Percentiles rank a stretch among this genome's conserved stretches.
Conservation (phyloP, 2,888 invertebrate genomes). For the Phortica magna region DNA sequence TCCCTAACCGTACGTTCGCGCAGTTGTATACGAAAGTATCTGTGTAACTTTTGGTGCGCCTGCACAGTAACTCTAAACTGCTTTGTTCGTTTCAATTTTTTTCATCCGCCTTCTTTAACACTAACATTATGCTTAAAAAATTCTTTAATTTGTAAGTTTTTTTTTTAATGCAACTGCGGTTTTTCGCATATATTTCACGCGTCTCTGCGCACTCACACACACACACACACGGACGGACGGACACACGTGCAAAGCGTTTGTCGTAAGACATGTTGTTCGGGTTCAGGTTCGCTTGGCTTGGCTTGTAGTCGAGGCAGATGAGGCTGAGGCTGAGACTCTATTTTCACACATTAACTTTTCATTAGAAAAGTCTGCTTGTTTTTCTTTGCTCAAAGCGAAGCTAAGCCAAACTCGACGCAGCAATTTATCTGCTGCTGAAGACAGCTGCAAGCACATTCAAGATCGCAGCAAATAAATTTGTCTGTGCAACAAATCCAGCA, state of each 20-base stretch:
- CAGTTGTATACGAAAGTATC: not conserved
- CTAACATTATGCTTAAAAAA: slow-evolving; percentile 28
- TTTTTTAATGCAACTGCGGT: slow-evolving; percentile 51
- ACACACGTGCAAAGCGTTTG: slow-evolving; percentile 23
- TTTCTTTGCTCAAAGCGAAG: slow-evolving; percentile 26
- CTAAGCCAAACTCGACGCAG: slow-evolving; percentile 51
- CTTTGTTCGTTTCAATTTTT: not conserved
- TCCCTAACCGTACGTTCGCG: not conserved
- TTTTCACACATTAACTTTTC: slow-evolving; percentile 39
- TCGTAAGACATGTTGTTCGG: not conserved
- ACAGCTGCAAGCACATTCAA: not conserved
- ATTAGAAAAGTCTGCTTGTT: slow-evolving; percentile 34
- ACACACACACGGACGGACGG: slow-evolving; percentile 28
- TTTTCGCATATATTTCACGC: slow-evolving; percentile 70
- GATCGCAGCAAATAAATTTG: not conserved
- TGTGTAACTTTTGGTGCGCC: not conserved
- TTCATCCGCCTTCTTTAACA: slow-evolving; percentile 24
- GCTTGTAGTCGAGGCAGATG: not conserved
- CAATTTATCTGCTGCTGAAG: slow-evolving; percentile 58
- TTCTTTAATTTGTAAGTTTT: slow-evolving; percentile 30
- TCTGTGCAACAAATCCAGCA: slow-evolving; percentile 47
- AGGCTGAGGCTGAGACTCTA: not conserved
- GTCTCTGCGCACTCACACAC: slow-evolving; percentile 37
- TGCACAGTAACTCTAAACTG: not conserved
- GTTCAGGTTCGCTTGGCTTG: not conserved